These are phyloP conservation scores for Hippocampus guttulatus DNA, from an alignment of 2,113 vertebrate genomes.

Conservation along the genomic window DNA sequence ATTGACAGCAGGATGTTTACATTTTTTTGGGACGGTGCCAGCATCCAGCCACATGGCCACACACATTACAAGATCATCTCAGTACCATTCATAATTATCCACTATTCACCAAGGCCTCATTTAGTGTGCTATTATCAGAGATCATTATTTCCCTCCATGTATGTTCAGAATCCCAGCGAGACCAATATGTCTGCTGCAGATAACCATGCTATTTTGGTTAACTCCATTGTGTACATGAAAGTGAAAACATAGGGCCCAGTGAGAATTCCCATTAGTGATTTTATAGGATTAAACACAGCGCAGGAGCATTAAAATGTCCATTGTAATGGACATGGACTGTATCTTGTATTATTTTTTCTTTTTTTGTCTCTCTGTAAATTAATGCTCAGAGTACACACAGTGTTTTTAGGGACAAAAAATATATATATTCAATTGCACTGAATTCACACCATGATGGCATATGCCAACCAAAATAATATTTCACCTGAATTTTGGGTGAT, in stretches of 20 bases:
- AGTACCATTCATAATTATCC: constrained; percentile 61
- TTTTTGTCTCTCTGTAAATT: constrained; percentile 16
- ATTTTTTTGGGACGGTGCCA: constrained; percentile 51
- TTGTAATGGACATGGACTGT: background rate
- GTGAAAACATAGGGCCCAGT: constrained; percentile 38
- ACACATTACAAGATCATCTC: constrained; percentile 59
- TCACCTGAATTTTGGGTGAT: constrained; percentile 6
- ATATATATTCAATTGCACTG: background rate
- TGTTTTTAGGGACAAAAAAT: background rate
- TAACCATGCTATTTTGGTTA: constrained; percentile 63
- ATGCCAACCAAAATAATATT: background rate
- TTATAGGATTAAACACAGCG: constrained; percentile 51
- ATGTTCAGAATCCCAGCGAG: constrained; percentile 55
- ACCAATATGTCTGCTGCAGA: constrained; percentile 56
- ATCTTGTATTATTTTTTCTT: constrained; percentile 7
- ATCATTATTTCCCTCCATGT: constrained; percentile 64
- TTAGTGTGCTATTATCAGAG: constrained; percentile 62
- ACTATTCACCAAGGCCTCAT: constrained; percentile 61
- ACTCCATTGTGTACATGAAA: constrained; percentile 63
- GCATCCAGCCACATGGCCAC: constrained; percentile 51
- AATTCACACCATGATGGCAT: background rate
- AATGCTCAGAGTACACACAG: constrained; percentile 10
- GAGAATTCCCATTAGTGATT: constrained; percentile 57
- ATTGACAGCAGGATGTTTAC: constrained; percentile 59
- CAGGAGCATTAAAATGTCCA: constrained; percentile 25